Evolutionary conservation across 53 echinoderm and acorn worm genomes (phyloP).

Genomic region (Crossaster papposus): DNA sequence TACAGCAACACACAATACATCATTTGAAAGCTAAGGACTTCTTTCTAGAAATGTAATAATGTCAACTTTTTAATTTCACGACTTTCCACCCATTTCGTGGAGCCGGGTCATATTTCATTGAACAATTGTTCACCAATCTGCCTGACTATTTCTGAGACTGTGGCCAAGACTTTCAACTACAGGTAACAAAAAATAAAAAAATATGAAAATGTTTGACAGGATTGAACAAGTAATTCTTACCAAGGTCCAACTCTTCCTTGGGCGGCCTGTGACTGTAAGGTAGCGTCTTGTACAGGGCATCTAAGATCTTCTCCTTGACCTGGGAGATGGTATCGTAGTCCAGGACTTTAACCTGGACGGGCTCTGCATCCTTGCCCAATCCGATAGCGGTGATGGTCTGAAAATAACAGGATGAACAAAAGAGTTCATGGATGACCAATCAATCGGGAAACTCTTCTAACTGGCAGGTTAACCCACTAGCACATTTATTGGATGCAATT

Average conservation of each 20-base stretch:
- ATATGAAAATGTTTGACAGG: not conserved
- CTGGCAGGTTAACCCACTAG: not conserved
- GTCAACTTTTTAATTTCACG: too few species aligned
- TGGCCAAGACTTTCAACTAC: not conserved
- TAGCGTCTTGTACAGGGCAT: conserved; percentile 88
- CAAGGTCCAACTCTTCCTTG: conserved; percentile 89
- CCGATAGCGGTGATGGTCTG: conserved; percentile 87
- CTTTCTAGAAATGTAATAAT: too few species aligned
- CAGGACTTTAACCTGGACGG: conserved; percentile 78
- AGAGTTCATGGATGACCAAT: not conserved
- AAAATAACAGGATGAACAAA: not conserved
- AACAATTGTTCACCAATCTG: too few species aligned
- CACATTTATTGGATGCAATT: too few species aligned
- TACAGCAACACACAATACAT: too few species aligned
- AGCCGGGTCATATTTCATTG: too few species aligned
- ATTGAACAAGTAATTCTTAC: conserved; percentile 65
- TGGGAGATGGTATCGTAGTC: conserved; percentile 95
- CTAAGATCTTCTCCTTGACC: conserved; percentile 95
- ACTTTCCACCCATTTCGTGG: too few species aligned
- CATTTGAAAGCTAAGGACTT: too few species aligned
- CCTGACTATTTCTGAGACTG: not conserved
- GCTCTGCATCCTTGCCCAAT: conserved; percentile 72
- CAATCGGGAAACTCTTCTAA: not conserved
- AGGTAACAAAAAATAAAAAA: too few species aligned
- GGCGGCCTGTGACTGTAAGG: conserved; percentile 90